Percentiles rank a stretch among this genome's conserved stretches.
Evolutionary conservation across 1,140 invertebrate genomes (phyloP).

Genomic region (Lepeophtheirus salmonis): DNA sequence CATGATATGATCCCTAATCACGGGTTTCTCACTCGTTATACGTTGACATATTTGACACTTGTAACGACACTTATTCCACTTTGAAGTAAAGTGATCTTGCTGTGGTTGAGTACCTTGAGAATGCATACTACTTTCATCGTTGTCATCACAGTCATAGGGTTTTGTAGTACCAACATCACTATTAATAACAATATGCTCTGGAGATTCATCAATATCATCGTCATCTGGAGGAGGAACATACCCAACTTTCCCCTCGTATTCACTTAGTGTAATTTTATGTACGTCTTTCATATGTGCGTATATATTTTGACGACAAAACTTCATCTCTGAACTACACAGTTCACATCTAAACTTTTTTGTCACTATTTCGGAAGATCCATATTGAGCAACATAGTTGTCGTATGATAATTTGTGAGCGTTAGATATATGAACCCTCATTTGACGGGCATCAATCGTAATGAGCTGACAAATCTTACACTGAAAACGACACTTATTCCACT

Average conservation of each 20-base stretch:
- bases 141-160: no score
- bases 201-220: background rate
- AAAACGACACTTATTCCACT: slow-evolving; percentile 16
- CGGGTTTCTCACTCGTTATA: slow-evolving; percentile 4
- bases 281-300: slow-evolving; percentile 17
- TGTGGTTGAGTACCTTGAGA: no score
- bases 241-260: slow-evolving; percentile 5
- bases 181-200: background rate
- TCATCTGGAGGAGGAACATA: background rate
- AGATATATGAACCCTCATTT: slow-evolving; percentile 11
- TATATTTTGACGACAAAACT: slow-evolving; percentile 13
- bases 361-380: slow-evolving; percentile 3
- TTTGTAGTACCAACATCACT: background rate
- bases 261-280: slow-evolving; percentile 11
- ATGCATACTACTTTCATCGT: no score
- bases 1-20: slow-evolving; percentile 6
- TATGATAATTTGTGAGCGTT: background rate
- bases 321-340: slow-evolving; percentile 13
- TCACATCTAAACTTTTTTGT: slow-evolving; percentile 12
- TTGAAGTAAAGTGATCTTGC: background rate
- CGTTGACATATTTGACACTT: slow-evolving; percentile 1
- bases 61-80: slow-evolving; percentile 14
- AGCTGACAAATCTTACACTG: background rate
- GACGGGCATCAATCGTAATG: slow-evolving; percentile 5
- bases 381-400: background rate